Evolutionary conservation across 2,797 vertebrate species (phyloP), one percentile per base, ranked within the genome.

Genomic region (Cebuella pygmaea): DNA sequence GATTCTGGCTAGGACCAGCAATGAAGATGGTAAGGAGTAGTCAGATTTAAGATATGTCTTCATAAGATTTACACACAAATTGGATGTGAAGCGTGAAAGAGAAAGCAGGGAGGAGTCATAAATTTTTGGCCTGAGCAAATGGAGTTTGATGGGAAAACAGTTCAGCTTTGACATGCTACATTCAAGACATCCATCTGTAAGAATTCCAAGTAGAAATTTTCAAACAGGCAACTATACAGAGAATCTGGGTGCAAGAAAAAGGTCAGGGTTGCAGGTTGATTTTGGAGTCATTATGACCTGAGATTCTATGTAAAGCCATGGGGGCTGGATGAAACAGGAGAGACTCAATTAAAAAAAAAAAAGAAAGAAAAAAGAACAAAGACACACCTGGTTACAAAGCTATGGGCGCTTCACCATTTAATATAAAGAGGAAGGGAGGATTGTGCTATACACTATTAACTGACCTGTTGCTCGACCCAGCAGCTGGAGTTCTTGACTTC

Each of bases 381-480:
- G 64, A 84, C 59, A 26, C 50, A 22, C n/a, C 55, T 59, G 19
- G 19, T 20, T 2, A 72, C 46, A n/a, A 20, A 24, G 5, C 13
- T 1, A 19, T 0, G 50, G n/a, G 15, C 4, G 20, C 12, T 20
- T n/a, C 33, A 8, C 22, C 39, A 70, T 48, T 81, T 36, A 48
- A 57, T 30, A 36, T 64, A 30, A n/a, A 20, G 13, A 93, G 14
- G 26, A 1, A 13, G 17, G 27, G 39, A 59, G 36, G 48, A 57
- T 3, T 15, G 5, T 50, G 44, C 52, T 22, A 2, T 30, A 5
- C 7, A 15, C 17, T 8, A 19, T 5, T 74, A 70, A 86, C 20
- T 3, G 26, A 41, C 12, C 4, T 1, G 2, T 1, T 17, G 3
- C 7, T 5, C 2, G 15, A 26, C 1, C n/a, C 30, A 48, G n/a